A percentile compares a stretch with the other conserved stretches of the same genome.
Conservation (phyloP, 2,888 invertebrate genomes). For the Pseudolycoriella hygida region DNA sequence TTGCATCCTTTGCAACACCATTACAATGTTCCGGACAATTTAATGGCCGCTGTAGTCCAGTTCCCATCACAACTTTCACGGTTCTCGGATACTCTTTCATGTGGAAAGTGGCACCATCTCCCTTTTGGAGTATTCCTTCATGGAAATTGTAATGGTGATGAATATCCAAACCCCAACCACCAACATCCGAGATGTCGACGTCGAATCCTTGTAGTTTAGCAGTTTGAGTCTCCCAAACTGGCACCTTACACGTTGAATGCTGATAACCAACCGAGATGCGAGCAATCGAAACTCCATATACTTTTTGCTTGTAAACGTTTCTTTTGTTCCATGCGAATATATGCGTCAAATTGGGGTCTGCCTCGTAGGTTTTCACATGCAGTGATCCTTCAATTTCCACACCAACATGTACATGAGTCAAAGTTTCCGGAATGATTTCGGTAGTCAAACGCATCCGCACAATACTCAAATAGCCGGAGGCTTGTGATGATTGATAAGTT, state of each 20-base stretch:
- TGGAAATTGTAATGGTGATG: conserved; percentile 98
- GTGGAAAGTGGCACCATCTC: conserved; percentile 88
- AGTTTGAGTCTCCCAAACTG: conserved; percentile 92
- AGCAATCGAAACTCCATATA: conserved; percentile 75
- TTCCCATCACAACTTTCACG: conserved; percentile 84
- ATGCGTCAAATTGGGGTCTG: conserved; percentile 86
- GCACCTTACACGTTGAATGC: conserved; percentile 67
- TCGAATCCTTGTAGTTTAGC: conserved; percentile 89
- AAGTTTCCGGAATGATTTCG: conserved; percentile 54
- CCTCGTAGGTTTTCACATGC: conserved; percentile 85
- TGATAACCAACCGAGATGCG: conserved; percentile 88
- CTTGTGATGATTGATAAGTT: conserved; percentile 90
- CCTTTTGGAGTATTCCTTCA: conserved; percentile 94
- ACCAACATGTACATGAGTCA: conserved; percentile 79
- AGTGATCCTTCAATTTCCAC: conserved; percentile 87
- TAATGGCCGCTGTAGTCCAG: conserved; percentile 68
- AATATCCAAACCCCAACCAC: conserved; percentile 94
- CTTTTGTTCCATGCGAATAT: conserved; percentile 96
- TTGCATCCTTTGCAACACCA: conserved; percentile 69
- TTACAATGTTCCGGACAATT: conserved; percentile 78
- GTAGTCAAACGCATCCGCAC: conserved; percentile 80
- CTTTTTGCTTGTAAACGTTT: conserved; percentile 94
- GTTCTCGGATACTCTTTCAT: conserved; percentile 83
- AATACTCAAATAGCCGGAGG: conserved; percentile 84
- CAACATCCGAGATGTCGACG: conserved; percentile 90